Evolutionary conservation across 2,888 invertebrate species (phyloP), one percentile per base, ranked within the genome.

Genomic region (Lissonota sp.): DNA sequence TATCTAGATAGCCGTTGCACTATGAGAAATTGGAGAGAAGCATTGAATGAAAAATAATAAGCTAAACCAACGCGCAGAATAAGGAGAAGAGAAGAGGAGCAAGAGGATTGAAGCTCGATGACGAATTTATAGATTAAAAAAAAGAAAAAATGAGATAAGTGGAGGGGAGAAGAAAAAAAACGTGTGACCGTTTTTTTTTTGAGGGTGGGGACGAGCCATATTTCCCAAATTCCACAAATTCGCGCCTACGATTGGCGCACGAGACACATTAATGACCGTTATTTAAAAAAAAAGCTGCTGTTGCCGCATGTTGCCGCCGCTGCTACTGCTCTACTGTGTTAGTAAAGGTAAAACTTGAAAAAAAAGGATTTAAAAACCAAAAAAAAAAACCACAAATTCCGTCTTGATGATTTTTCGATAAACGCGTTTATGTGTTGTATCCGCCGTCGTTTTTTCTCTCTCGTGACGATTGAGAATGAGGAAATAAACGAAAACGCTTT

Each of bases 211-310:
- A 14, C 58, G 70, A 46, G 53, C 40, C 69, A 63, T 6, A 12
- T 62, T 74, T 76, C 63, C 70, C 63, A 84, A 26, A 26, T 26
- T 26, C 26, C 26, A 26, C 26, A 26, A 26, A 26, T 26, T 26
- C 3, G 3, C 26, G 26, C 86, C 87, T 85, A 86, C 86, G 85
- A 88, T 88, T 86, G 26, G 26, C 26, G 26, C 26, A 26, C 26
- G 26, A 26, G 26, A 26, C 1, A 26, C 26, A n/a, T n/a, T 26
- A 3, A 26, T 26, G 5, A 55, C 4, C 37, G 8, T 3, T 16
- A 57, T 42, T 57, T 44, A 39, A 62, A 71, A 26, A 70, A 69
- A 67, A 69, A 49, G 66, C 64, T 63, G 74, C 64, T 70, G 53
- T 44, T 64, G 57, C 57, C 53, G 63, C 62, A 42, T 44, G 37